A percentile compares a stretch with the other conserved stretches of the same genome.
Conservation (phyloP, 1,140 invertebrate species). For the Calliopsis andreniformis region DNA sequence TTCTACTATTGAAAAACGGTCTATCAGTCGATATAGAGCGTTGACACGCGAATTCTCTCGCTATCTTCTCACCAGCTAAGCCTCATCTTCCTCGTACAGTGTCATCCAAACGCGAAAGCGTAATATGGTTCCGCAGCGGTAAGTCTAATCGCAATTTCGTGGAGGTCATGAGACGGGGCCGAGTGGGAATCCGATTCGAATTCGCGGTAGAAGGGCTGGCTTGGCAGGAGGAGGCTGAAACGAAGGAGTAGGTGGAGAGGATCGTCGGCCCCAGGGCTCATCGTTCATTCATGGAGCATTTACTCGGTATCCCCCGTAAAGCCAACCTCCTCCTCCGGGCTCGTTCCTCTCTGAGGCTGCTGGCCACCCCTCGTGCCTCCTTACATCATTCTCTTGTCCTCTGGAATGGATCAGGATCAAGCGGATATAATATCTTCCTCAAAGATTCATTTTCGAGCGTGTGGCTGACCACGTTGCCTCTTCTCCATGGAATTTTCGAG, state of each 20-base stretch:
- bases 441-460: constrained; percentile 67
- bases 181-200: constrained; percentile 75
- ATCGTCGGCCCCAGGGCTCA: constrained; percentile 74
- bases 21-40: not conserved
- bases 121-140: constrained; percentile 73
- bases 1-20: constrained; percentile 28
- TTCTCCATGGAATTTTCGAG: constrained; percentile 27
- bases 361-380: constrained; percentile 58
- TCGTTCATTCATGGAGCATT: constrained; percentile 82
- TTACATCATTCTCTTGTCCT: constrained; percentile 75
- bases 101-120: constrained; percentile 64
- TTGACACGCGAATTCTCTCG: too few species aligned
- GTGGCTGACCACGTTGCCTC: constrained; percentile 41
- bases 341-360: constrained; percentile 34
- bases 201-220: constrained; percentile 57
- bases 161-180: constrained; percentile 55
- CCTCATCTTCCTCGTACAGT: constrained; percentile 1
- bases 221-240: constrained; percentile 15
- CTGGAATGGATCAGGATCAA: constrained; percentile 77
- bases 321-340: constrained; percentile 60
- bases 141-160: constrained; percentile 71
- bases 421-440: constrained; percentile 75
- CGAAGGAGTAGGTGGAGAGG: constrained; percentile 30
- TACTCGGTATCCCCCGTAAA: constrained; percentile 79
- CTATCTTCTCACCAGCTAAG: too few species aligned